A percentile compares a stretch with the other conserved stretches of the same genome.
Evolutionary conservation across 1,140 invertebrate genomes (phyloP).

Genomic region (Neelides sp.): DNA sequence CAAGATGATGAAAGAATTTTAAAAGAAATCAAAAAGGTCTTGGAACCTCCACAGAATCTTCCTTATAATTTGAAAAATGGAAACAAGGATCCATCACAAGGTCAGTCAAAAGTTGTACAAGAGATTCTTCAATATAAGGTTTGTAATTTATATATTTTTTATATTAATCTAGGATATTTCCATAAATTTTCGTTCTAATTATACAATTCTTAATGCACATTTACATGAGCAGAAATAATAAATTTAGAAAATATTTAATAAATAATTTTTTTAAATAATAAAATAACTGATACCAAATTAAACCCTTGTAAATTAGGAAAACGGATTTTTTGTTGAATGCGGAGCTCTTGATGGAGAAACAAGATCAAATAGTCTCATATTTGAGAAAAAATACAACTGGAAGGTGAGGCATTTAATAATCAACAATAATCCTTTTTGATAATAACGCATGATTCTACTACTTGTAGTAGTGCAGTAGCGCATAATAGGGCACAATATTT

Average conservation of each 20-base stretch:
- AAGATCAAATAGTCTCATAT: not conserved
- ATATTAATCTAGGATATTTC: no score
- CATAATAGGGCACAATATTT: no score
- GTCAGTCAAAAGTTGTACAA: constrained; percentile 35
- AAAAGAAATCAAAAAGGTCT: not conserved
- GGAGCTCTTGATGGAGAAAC: constrained; percentile 42
- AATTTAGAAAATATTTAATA: not conserved
- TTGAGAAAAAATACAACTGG: not conserved
- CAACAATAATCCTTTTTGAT: no score
- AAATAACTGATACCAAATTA: not conserved
- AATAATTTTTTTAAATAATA: not conserved
- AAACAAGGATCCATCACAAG: constrained; percentile 38
- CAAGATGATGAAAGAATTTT: not conserved
- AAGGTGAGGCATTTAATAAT: constrained; percentile 13
- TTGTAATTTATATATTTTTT: no score
- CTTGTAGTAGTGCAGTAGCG: no score
- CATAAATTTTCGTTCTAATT: no score
- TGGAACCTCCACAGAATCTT: constrained; percentile 22
- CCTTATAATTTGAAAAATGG: constrained; percentile 33
- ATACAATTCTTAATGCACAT: no score
- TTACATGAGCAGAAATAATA: not conserved
- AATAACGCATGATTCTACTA: no score
- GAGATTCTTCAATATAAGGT: constrained; percentile 35
- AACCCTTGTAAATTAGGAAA: constrained; percentile 31
- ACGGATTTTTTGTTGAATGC: constrained; percentile 44